A percentile compares a stretch with the other conserved stretches of the same genome.
Evolutionary conservation across 2,113 vertebrate species (phyloP).

Genomic region (Protomyctophum bolini): DNA sequence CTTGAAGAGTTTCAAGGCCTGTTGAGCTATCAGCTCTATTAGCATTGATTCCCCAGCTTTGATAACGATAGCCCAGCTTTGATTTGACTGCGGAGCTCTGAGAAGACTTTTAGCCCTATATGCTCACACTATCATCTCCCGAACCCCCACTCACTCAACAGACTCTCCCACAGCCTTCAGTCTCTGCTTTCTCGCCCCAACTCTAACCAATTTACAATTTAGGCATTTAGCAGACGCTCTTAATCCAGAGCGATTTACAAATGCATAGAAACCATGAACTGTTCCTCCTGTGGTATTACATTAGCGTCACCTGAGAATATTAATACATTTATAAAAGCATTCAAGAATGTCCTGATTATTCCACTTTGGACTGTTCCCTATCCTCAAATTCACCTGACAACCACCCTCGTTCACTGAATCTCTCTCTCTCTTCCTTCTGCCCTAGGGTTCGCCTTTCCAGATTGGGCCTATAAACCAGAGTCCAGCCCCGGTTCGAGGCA

Average conservation of each 20-base stretch:
- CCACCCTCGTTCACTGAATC: not conserved
- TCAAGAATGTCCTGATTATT: too few species aligned
- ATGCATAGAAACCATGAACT: too few species aligned
- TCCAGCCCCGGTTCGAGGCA: conserved; percentile 90
- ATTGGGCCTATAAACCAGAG: conserved; percentile 93
- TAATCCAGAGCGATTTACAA: too few species aligned
- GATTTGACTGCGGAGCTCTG: conserved; percentile 42
- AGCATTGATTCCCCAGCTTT: conserved; percentile 57
- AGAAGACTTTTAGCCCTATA: conserved; percentile 29
- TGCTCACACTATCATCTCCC: not conserved
- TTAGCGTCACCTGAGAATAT: too few species aligned
- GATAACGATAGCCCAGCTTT: conserved; percentile 51
- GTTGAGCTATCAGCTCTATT: conserved; percentile 51
- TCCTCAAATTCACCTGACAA: too few species aligned
- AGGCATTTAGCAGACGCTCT: too few species aligned
- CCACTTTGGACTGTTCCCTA: too few species aligned
- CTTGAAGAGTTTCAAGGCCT: conserved; percentile 62
- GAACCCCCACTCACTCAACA: not conserved
- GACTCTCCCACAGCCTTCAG: not conserved
- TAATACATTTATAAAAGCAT: too few species aligned
- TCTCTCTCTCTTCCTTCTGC: not conserved
- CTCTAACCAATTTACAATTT: too few species aligned
- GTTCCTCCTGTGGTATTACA: too few species aligned
- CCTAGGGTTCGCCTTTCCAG: conserved; percentile 89
- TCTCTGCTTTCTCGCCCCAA: not conserved